Conservation (phyloP, 2,113 vertebrate genomes). For the Muscicapa adusta region DNA sequence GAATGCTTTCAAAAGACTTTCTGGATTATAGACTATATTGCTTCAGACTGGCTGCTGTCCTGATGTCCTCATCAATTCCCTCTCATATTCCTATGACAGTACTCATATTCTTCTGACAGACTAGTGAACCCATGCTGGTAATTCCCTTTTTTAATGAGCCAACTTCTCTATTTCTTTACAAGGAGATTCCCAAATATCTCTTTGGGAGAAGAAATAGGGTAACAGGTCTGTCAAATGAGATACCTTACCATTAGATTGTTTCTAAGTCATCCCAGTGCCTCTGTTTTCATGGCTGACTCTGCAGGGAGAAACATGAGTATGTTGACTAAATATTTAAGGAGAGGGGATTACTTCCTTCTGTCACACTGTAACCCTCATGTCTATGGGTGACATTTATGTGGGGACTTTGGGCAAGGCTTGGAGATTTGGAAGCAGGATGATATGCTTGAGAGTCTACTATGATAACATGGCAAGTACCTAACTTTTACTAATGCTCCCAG, state of each 20-base stretch:
- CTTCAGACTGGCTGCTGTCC: slow-evolving; percentile 34
- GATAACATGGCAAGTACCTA: not conserved
- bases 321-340: not conserved
- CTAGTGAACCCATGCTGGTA: slow-evolving; percentile 11
- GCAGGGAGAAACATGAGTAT: not conserved
- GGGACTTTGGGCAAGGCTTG: not conserved
- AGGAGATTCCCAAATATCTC: not conserved
- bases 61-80: not conserved
- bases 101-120: slow-evolving; percentile 33
- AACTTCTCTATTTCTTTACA: not conserved
- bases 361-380: not conserved
- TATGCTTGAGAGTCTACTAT: fast-evolving
- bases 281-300: not conserved
- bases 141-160: slow-evolving; percentile 31
- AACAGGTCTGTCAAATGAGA: not conserved
- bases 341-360: not conserved
- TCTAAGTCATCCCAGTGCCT: not conserved
- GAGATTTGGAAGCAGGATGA: not conserved
- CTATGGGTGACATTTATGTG: not conserved
- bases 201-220: not conserved
- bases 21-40: slow-evolving; percentile 46
- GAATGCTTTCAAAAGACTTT: slow-evolving; percentile 49
- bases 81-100: slow-evolving; percentile 41
- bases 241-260: not conserved
- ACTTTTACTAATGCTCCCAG: not conserved